A percentile compares a stretch with the other conserved stretches of the same genome.
phyloP scores from a whole-genome alignment of 2,888 invertebrate species.

The Parascotia fuliginaria region DNA sequence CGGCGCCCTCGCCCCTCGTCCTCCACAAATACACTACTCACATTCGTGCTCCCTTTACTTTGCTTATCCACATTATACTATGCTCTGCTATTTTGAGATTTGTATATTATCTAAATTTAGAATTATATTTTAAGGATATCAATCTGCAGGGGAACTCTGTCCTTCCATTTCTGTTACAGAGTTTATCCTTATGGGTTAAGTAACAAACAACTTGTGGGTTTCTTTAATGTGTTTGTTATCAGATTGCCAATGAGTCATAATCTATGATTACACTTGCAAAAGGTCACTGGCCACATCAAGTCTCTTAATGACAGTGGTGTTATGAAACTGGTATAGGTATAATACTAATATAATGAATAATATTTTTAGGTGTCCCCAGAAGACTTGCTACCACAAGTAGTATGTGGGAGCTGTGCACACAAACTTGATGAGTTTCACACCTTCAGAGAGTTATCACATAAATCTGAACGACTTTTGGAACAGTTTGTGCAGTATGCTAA shows the following conservation, averaged over 20 bases:
- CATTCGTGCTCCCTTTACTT: constrained; percentile 50
- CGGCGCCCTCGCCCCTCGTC: constrained; percentile 38
- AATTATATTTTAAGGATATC: constrained; percentile 72
- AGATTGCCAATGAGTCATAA: constrained; percentile 76
- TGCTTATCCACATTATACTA: constrained; percentile 61
- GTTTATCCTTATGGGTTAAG: constrained; percentile 38
- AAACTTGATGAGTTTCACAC: constrained; percentile 91
- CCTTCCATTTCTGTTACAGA: constrained; percentile 55
- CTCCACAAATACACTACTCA: constrained; percentile 49
- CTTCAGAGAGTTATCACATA: constrained; percentile 91
- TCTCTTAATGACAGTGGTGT: constrained; percentile 60
- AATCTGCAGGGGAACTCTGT: constrained; percentile 71
- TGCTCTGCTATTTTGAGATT: constrained; percentile 80
- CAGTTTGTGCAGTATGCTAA: constrained; percentile 91
- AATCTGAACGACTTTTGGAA: constrained; percentile 90
- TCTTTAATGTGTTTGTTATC: constrained; percentile 64
- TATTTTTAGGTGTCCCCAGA: constrained; percentile 89
- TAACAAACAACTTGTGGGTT: constrained; percentile 43
- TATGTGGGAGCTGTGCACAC: constrained; percentile 91
- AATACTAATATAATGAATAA: constrained; percentile 50
- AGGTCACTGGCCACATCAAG: constrained; percentile 79
- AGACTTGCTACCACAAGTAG: constrained; percentile 91
- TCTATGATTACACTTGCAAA: constrained; percentile 76
- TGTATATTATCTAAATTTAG: constrained; percentile 83
- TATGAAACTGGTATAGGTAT: constrained; percentile 53